phyloP scores from a whole-genome alignment of 2,888 invertebrate species.

The Noctua pronuba region DNA sequence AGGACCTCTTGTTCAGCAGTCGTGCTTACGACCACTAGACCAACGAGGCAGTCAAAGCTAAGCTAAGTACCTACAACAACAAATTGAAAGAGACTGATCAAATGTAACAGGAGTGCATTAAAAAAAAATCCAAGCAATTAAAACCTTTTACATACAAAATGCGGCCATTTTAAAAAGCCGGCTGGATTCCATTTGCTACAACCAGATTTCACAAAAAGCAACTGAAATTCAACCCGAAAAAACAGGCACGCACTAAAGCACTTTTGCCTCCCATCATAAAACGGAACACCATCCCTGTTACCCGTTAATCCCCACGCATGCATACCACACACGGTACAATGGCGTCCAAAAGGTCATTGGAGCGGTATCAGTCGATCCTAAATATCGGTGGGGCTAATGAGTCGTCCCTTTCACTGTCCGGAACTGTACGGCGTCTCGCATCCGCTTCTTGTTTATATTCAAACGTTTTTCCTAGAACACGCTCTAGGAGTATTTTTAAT shows the following conservation, averaged over 20 bases:
- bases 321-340: slow-evolving; percentile 44
- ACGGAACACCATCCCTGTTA: slow-evolving; percentile 18
- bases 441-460: slow-evolving; percentile 74
- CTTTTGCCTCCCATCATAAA: slow-evolving; percentile 29
- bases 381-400: slow-evolving; percentile 76
- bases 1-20: too few relatives aligned
- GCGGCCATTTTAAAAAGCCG: neutral
- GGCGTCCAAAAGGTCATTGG: slow-evolving; percentile 74
- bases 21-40: too few relatives aligned
- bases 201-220: neutral
- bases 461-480: slow-evolving; percentile 73
- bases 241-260: neutral
- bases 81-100: neutral
- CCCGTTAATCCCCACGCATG: slow-evolving; percentile 60
- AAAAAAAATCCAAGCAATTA: neutral
- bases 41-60: too few relatives aligned
- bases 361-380: slow-evolving; percentile 72
- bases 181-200: neutral
- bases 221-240: neutral
- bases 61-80: neutral
- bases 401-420: slow-evolving; percentile 71
- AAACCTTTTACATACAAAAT: neutral
- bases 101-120: neutral
- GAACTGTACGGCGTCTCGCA: slow-evolving; percentile 70
- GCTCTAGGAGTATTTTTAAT: slow-evolving; percentile 56